These are phyloP conservation scores for Amphipyra tragopoginis DNA, from an alignment of 2,888 invertebrate species.

Conservation along the genomic window DNA sequence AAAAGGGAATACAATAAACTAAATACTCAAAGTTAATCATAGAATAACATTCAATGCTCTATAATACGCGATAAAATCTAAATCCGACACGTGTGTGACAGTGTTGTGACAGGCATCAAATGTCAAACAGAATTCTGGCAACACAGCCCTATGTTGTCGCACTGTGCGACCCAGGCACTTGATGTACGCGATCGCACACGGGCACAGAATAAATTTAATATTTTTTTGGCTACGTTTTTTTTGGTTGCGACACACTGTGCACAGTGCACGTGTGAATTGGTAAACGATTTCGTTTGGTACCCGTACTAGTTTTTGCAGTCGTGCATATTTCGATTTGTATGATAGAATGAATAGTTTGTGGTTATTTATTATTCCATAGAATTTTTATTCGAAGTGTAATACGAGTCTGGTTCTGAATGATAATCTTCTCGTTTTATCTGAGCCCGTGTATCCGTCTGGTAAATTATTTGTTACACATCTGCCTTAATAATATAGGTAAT, in stretches of 20 bases:
- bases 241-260: constrained; percentile 28
- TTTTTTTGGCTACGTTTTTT: constrained; percentile 49
- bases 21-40: constrained; percentile 38
- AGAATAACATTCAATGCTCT: constrained; percentile 47
- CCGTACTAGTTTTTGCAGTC: constrained; percentile 23
- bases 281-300: constrained; percentile 40
- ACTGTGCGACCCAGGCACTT: constrained; percentile 48
- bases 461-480: no score
- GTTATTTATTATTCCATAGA: constrained; percentile 20
- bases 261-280: constrained; percentile 52
- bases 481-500: no score
- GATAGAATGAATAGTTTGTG: constrained; percentile 20
- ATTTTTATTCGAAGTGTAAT: constrained; percentile 1
- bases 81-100: constrained; percentile 57
- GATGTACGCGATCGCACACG: constrained; percentile 48
- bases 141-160: constrained; percentile 53
- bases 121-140: constrained; percentile 51
- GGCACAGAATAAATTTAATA: constrained; percentile 54
- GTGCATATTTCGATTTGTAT: constrained; percentile 28
- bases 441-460: background rate
- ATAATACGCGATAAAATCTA: constrained; percentile 53
- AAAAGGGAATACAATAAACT: constrained; percentile 29
- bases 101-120: constrained; percentile 58
- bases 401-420: background rate
- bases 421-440: background rate